Percentiles rank a stretch among this genome's conserved stretches.
phyloP scores from a whole-genome alignment of 1,140 invertebrate genomes.

The Listronotus oregonensis region DNA sequence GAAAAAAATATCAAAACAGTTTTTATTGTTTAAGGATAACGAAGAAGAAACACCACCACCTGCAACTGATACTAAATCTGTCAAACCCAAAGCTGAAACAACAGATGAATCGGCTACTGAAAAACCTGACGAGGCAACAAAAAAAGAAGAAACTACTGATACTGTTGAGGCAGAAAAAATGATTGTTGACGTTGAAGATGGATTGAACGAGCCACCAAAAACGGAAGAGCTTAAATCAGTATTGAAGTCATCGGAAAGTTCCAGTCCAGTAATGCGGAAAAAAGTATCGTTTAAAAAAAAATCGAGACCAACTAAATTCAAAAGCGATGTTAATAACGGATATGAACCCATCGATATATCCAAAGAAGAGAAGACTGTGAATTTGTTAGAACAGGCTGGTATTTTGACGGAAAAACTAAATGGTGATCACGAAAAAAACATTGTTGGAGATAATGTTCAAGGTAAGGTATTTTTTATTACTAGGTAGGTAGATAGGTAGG shows the following conservation, averaged over 20 bases:
- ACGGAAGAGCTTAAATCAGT: conserved; percentile 34
- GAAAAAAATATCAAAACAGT: too few species aligned
- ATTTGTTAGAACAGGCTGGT: background rate
- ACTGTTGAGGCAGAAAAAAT: conserved; percentile 34
- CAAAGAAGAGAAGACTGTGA: conserved; percentile 47
- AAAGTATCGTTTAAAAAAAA: conserved; percentile 55
- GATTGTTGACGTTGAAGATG: conserved; percentile 41
- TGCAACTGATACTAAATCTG: background rate
- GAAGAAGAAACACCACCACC: background rate
- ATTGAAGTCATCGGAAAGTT: conserved; percentile 34
- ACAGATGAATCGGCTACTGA: background rate
- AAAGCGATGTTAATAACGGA: conserved; percentile 55
- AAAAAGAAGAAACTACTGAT: conserved; percentile 19
- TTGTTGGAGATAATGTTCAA: too few species aligned
- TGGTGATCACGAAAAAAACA: background rate
- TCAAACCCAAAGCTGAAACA: background rate
- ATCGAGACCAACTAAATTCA: conserved; percentile 42
- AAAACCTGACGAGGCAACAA: conserved; percentile 1
- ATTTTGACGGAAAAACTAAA: background rate
- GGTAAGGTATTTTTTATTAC: too few species aligned
- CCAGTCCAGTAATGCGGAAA: conserved; percentile 55
- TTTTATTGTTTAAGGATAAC: background rate
- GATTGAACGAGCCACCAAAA: conserved; percentile 32
- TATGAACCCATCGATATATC: conserved; percentile 54
- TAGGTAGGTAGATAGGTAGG: too few species aligned